Conservation (phyloP, 2,113 vertebrate species). For the Cairina moschata region DNA sequence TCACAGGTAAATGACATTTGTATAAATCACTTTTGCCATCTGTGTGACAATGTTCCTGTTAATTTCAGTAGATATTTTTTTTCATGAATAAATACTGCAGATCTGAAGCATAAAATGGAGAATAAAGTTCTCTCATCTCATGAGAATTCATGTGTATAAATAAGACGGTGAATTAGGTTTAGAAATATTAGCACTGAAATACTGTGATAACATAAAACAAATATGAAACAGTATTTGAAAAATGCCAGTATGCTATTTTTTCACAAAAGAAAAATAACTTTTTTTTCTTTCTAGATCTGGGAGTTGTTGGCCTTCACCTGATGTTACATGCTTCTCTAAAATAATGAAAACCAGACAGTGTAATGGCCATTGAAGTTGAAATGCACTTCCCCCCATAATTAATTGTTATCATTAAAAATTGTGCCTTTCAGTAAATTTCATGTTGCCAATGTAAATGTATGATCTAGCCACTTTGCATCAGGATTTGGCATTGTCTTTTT, state of each 20-base stretch:
- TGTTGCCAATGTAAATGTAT: background rate
- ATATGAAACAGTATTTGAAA: background rate
- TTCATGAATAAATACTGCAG: background rate
- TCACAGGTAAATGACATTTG: background rate
- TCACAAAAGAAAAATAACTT: background rate
- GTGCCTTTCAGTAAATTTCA: slow-evolving; percentile 27
- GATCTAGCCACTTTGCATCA: background rate
- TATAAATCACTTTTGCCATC: background rate
- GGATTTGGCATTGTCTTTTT: background rate
- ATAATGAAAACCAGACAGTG: background rate
- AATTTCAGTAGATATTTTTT: background rate
- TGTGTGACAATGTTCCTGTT: background rate
- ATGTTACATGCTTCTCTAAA: background rate
- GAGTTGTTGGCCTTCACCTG: background rate
- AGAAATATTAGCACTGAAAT: background rate
- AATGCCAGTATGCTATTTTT: background rate
- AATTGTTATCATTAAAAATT: background rate
- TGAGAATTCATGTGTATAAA: background rate
- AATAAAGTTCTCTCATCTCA: background rate
- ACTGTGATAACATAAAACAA: background rate
- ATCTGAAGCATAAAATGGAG: background rate
- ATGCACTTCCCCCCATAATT: background rate
- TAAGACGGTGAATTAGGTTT: background rate
- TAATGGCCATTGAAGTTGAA: background rate
- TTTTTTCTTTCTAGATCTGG: background rate